Evolutionary conservation across 2,113 vertebrate species (phyloP).

Genomic region (Syrmaticus mikado): DNA sequence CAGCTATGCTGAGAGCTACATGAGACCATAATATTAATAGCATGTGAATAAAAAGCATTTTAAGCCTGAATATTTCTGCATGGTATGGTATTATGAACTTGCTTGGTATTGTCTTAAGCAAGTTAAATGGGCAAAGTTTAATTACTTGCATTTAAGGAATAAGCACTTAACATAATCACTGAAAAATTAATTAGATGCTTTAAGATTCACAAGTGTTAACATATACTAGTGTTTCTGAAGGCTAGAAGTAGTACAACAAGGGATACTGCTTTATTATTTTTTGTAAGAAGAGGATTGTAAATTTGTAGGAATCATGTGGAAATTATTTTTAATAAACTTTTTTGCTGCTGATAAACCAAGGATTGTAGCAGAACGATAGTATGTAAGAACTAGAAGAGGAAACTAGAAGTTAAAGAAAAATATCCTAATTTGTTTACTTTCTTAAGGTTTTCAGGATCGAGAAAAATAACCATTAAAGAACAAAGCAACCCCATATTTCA

Average conservation of each 20-base stretch:
- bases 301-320: not conserved
- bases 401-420: not conserved
- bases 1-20: not conserved
- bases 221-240: not conserved
- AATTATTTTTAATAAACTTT: not conserved
- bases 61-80: not conserved
- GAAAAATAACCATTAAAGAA: not conserved
- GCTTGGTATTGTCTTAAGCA: not conserved
- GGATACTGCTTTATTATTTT: not conserved
- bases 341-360: not conserved
- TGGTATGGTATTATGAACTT: not conserved
- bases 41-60: not conserved
- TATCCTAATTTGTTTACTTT: not conserved
- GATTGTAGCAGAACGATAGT: not conserved
- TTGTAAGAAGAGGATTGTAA: not conserved
- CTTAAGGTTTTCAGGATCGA: not conserved
- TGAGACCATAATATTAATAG: not conserved
- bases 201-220: not conserved
- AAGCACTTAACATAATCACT: not conserved
- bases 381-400: not conserved
- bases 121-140: not conserved
- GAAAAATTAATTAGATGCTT: not conserved
- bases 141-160: not conserved
- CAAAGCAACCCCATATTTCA: not conserved
- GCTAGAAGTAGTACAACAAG: not conserved